Percentiles rank a stretch among this genome's conserved stretches.
Evolutionary conservation across 2,888 invertebrate genomes (phyloP).

Genomic region (Biston stratarius): DNA sequence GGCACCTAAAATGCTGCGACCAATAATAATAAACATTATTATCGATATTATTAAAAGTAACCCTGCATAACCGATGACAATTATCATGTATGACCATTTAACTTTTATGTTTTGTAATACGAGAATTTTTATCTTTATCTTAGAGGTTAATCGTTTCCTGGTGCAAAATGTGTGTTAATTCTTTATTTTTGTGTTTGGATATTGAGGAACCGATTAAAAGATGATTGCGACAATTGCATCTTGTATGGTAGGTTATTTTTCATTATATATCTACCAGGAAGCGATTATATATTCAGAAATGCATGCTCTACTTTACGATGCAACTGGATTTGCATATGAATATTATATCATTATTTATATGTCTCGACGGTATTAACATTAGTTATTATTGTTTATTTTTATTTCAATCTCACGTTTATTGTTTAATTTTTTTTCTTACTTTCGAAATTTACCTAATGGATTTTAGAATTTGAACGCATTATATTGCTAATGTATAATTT

Average conservation of each 20-base stretch:
- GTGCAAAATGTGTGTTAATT: conserved; percentile 12
- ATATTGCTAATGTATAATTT: no score
- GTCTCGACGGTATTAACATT: neutral
- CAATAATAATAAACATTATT: conserved; percentile 12
- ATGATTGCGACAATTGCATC: conserved; percentile 18
- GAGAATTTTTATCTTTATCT: conserved; percentile 23
- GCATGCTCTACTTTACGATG: neutral
- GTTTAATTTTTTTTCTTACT: neutral
- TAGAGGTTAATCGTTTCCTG: conserved; percentile 31
- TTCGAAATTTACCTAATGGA: neutral
- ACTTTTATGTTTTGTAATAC: conserved; percentile 22
- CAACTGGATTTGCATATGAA: conserved; percentile 3
- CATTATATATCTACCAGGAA: neutral
- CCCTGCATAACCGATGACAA: conserved; percentile 21
- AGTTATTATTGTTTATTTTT: neutral
- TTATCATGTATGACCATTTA: conserved; percentile 17
- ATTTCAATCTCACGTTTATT: neutral
- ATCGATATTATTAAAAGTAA: conserved; percentile 9
- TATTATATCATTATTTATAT: neutral
- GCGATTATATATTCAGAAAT: neutral
- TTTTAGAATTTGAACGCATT: no score
- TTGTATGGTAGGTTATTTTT: neutral
- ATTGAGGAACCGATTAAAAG: conserved; percentile 19
- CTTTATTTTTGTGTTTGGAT: conserved; percentile 16
- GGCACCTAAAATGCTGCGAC: conserved; percentile 40